These are phyloP conservation scores for Lynx canadensis DNA, from an alignment of 2,113 vertebrate genomes.

Conservation along the genomic window DNA sequence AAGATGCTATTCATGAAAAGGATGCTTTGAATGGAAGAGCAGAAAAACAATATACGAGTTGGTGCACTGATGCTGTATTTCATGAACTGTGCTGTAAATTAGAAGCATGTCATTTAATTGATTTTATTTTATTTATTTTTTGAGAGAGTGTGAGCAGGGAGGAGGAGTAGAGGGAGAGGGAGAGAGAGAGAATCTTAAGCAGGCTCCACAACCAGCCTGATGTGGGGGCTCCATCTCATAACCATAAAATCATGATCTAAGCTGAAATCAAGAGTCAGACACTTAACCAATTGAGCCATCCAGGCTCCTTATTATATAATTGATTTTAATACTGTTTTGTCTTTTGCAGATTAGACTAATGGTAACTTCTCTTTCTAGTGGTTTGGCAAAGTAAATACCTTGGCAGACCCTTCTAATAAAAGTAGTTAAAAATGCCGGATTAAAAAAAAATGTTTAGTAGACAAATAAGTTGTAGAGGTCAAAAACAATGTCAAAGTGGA, in stretches of 20 bases:
- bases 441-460: background rate
- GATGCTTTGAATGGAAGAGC: background rate
- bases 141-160: too few species aligned
- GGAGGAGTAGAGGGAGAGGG: too few species aligned
- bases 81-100: background rate
- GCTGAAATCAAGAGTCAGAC: too few species aligned
- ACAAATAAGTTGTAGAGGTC: background rate
- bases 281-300: too few species aligned
- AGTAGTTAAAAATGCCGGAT: background rate
- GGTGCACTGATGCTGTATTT: background rate
- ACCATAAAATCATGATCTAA: too few species aligned
- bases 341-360: background rate
- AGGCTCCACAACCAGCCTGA: too few species aligned
- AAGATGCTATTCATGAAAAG: background rate
- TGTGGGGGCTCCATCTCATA: too few species aligned
- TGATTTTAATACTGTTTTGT: background rate
- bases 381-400: background rate
- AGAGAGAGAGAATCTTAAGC: too few species aligned
- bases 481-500: background rate
- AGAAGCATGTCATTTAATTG: background rate
- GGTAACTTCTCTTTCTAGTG: background rate
- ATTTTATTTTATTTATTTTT: too few species aligned
- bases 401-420: background rate
- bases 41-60: background rate
- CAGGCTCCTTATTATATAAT: background rate